Base-by-base conservation (phyloP, 2,113 vertebrate species). In the Bufo bufo region DNA sequence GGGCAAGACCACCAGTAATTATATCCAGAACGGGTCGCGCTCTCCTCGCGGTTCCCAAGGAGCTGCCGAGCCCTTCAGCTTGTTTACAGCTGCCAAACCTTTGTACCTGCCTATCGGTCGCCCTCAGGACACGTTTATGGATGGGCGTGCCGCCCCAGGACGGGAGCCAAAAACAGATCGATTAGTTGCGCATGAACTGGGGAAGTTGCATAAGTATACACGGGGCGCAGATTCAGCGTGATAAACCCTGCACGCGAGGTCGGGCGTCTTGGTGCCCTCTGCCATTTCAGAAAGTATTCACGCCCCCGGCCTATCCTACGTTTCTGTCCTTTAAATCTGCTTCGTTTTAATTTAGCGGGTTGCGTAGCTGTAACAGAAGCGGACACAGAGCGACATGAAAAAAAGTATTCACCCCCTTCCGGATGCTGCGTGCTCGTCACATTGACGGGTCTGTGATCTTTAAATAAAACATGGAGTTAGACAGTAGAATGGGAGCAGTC, bases 61-160 rank as follows among this genome's bases (percentile, higher is more conserved):
- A 20, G 58, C 17, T 19, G 61, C 61, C 81, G 45, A 33, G 11
- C 47, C 61, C 59, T 63, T 10, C 58, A 47, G 81, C 81, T 49
- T 72, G 45, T 63, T 49, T 65, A n/a, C 45, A 47, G 33, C 33
- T 19, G 58, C 80, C 80, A 54, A 50, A 83, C 81, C 78, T 69
- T 83, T 83, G 81, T 83, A 83, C 81, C 61, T 12, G 61, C 14
- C 80, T 82, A 47, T 59, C 56, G 9, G 33, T 81, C 54, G n/a
- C 23, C 54, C 52, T 80, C 9, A 61, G 47, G 75, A 81, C 56
- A 19, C 58, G 19, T 45, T 59, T 81, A 59, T 82, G 43, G 43
- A 81, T 11, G 79, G 79, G 79, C 43, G 79, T 47, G 79, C 6
- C 33, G 1, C 33, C 33, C 33, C 79, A 3, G 56, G 19, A 50